A percentile compares a stretch with the other conserved stretches of the same genome.
Conservation (phyloP, 2,113 vertebrate species). For the Cottus gobio region DNA sequence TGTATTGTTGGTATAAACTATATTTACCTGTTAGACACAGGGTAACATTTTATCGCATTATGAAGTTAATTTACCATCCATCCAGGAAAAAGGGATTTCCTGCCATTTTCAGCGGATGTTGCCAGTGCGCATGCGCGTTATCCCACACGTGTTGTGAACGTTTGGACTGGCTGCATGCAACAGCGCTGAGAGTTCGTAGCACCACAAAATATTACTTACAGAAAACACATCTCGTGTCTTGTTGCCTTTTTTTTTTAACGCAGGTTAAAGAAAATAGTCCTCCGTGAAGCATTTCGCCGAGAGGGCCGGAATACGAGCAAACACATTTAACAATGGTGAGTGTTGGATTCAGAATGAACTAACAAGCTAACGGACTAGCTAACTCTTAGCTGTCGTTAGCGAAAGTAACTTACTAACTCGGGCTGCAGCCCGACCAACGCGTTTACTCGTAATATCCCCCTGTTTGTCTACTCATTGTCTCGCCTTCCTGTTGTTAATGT, state of each 20-base stretch:
- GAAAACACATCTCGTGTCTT: neutral
- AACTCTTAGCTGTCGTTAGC: slow-evolving; percentile 2
- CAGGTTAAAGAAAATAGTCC: slow-evolving; percentile 60
- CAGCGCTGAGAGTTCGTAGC: neutral
- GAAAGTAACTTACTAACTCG: no score
- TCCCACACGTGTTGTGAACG: slow-evolving; percentile 63
- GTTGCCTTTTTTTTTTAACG: neutral
- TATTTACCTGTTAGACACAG: neutral
- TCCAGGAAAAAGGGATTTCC: slow-evolving; percentile 22
- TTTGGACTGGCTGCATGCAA: neutral
- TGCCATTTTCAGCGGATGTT: accelerated
- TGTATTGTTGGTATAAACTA: neutral
- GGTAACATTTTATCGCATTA: neutral
- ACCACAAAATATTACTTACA: accelerated
- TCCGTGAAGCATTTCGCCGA: slow-evolving; percentile 88
- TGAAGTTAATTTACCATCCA: neutral
- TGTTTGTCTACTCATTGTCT: accelerated
- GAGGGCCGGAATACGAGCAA: slow-evolving; percentile 70
- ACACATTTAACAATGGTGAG: slow-evolving; percentile 76
- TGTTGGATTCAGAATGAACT: neutral
- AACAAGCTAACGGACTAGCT: slow-evolving; percentile 50
- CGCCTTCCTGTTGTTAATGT: accelerated
- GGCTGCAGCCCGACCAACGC: accelerated
- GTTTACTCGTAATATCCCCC: accelerated
- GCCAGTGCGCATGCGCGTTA: slow-evolving; percentile 50